These are phyloP conservation scores for Mormyrus lacerda DNA, from an alignment of 2,113 vertebrate genomes.

Conservation along the genomic window DNA sequence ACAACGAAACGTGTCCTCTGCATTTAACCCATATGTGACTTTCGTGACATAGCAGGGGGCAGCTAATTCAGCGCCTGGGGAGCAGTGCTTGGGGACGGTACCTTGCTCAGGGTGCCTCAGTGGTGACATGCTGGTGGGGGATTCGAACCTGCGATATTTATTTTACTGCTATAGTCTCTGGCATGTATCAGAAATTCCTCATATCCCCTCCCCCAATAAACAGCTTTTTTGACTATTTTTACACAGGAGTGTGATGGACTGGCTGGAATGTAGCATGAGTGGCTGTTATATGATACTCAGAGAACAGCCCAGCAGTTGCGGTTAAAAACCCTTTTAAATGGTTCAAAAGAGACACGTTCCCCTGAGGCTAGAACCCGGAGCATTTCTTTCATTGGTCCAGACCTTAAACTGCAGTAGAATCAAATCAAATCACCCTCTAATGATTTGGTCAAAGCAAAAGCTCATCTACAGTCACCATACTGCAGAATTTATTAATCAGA, in stretches of 20 bases:
- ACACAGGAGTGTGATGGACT: not conserved
- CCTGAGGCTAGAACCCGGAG: not conserved
- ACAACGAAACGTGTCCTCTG: too few species aligned
- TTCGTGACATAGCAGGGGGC: too few species aligned
- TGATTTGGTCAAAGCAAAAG: not conserved
- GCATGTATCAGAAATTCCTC: not conserved
- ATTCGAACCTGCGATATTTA: too few species aligned
- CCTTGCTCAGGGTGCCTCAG: too few species aligned
- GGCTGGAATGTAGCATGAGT: not conserved
- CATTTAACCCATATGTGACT: too few species aligned
- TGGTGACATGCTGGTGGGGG: too few species aligned
- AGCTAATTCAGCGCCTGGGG: too few species aligned
- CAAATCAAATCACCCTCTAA: not conserved
- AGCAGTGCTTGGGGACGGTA: too few species aligned
- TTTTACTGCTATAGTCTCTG: not conserved
- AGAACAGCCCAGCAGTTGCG: not conserved
- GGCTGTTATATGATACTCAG: not conserved
- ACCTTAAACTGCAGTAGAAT: not conserved
- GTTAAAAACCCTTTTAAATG: not conserved
- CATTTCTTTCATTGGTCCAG: not conserved
- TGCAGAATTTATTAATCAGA: not conserved
- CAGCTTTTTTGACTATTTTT: not conserved
- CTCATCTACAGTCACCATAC: not conserved
- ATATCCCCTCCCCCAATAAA: not conserved
- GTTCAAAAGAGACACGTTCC: not conserved